These are phyloP conservation scores for Hyaena hyaena DNA, from an alignment of 2,113 vertebrate species.

Conservation along the genomic window DNA sequence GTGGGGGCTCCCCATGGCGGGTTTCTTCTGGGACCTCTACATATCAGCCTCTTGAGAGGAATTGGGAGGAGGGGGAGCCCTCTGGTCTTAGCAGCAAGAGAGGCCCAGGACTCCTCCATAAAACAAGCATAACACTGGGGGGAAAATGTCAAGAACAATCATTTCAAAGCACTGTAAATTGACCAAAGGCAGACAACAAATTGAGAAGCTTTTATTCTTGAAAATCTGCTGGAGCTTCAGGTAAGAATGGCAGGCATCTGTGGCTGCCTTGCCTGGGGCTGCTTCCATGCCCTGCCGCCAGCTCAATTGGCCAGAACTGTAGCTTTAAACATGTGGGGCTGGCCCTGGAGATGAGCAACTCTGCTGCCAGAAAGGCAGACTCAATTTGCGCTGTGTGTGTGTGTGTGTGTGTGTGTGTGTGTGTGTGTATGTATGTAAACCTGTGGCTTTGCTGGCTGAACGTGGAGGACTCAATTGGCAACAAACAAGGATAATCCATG, in stretches of 20 bases:
- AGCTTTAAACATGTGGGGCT: neutral
- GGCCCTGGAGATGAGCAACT: neutral
- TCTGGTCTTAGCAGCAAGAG: neutral
- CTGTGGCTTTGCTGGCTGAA: neutral
- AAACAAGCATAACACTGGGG: neutral
- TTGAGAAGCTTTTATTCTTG: conserved; percentile 27
- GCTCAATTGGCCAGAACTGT: neutral
- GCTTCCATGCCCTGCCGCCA: neutral
- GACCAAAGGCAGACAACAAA: conserved; percentile 5
- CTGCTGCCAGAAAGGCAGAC: neutral
- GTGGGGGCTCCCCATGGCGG: fast-evolving
- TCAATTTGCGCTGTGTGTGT: neutral
- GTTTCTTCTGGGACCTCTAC: too few relatives aligned
- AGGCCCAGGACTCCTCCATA: neutral
- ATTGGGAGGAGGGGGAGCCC: neutral
- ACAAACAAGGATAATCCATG: neutral
- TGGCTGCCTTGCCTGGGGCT: neutral
- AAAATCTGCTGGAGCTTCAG: neutral
- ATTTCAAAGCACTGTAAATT: conserved; percentile 11
- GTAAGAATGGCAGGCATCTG: neutral
- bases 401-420: neutral
- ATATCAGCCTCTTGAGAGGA: neutral
- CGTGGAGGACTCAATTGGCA: neutral
- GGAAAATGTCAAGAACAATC: neutral
- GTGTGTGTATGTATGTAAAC: neutral